Evolutionary conservation across 2,113 vertebrate species (phyloP).

Genomic region (Mellivora capensis): DNA sequence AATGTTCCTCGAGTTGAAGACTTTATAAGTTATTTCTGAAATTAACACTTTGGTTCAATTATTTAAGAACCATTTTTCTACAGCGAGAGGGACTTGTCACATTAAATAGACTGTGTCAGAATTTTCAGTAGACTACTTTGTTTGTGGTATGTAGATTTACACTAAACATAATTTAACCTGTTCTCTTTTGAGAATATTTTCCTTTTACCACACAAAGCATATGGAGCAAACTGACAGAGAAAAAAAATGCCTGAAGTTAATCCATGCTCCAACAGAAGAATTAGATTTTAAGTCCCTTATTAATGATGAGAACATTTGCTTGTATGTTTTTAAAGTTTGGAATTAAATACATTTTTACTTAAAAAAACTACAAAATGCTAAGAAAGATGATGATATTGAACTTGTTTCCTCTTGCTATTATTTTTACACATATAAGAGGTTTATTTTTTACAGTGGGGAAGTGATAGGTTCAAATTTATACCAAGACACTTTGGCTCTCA

Average conservation of each 20-base stretch:
- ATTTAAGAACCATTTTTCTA: conserved; percentile 42
- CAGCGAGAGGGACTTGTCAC: conserved; percentile 24
- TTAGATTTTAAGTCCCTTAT: conserved; percentile 1
- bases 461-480: not conserved
- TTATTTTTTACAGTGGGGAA: not conserved
- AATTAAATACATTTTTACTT: not conserved
- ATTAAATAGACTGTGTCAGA: conserved; percentile 32
- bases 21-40: conserved; percentile 5
- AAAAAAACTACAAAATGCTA: not conserved
- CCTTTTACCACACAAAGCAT: conserved; percentile 24
- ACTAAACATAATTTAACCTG: conserved; percentile 12
- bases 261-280: not conserved
- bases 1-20: conserved; percentile 19
- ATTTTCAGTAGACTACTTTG: conserved; percentile 17
- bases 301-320: not conserved
- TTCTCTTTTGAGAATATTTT: conserved; percentile 27
- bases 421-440: not conserved
- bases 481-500: not conserved
- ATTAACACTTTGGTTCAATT: conserved; percentile 42
- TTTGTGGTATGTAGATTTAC: not conserved
- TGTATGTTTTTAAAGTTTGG: not conserved
- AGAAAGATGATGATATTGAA: not conserved
- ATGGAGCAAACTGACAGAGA: not conserved
- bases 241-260: conserved; percentile 26
- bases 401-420: not conserved